Conservation (phyloP, 2,888 invertebrate species). For the Megalurothrips usitatus region DNA sequence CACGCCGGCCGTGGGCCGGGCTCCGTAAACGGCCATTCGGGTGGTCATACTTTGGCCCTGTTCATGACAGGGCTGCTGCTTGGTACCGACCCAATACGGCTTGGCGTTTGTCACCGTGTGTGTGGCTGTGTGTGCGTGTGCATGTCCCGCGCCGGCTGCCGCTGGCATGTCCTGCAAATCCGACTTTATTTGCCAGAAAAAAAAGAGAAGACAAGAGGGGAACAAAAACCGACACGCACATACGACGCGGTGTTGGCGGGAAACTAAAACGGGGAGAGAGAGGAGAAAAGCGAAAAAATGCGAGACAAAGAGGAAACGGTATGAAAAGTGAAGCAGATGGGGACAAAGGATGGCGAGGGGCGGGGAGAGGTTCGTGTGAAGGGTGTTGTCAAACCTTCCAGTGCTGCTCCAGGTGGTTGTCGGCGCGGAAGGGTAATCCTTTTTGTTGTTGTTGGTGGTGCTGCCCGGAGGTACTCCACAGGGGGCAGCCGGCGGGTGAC, state of each 20-base stretch:
- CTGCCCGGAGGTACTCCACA: background rate
- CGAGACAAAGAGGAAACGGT: no score
- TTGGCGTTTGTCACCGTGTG: background rate
- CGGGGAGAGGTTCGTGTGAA: no score
- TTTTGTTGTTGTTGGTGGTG: background rate
- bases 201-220: background rate
- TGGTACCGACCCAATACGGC: no score
- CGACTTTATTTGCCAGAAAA: constrained; percentile 21
- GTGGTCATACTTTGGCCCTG: no score
- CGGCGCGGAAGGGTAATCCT: background rate
- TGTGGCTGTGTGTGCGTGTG: constrained; percentile 34
- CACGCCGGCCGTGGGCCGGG: no score
- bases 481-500: background rate
- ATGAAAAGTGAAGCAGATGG: no score
- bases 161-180: constrained; percentile 18
- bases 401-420: constrained; percentile 12
- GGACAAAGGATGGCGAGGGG: no score
- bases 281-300: no score
- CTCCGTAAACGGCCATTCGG: no score
- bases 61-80: no score
- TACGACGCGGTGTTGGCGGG: background rate
- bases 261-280: background rate
- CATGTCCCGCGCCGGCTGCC: background rate
- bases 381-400: constrained; percentile 11
- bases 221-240: background rate